Conservation (phyloP, 2,797 vertebrate genomes). For the Rhincodon typus region DNA sequence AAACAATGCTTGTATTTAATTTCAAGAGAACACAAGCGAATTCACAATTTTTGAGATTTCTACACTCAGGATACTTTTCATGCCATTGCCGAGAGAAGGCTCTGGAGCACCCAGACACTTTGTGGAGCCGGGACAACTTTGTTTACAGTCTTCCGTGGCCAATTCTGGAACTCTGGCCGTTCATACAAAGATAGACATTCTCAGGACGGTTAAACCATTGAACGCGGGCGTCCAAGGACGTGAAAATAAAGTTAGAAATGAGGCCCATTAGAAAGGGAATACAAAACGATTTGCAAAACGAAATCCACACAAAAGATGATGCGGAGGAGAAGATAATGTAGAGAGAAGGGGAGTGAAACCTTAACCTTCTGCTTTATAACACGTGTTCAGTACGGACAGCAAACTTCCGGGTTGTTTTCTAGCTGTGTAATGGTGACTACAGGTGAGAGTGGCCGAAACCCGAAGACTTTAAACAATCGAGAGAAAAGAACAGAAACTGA, state of each 20-base stretch:
- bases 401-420: constrained; percentile 67
- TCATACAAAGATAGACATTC: constrained; percentile 20
- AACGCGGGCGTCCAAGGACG: neutral
- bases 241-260: neutral
- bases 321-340: neutral
- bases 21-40: neutral
- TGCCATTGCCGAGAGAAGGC: no score
- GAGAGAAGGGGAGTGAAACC: constrained; percentile 24
- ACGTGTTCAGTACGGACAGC: constrained; percentile 66
- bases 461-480: neutral
- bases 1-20: neutral
- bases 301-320: no score
- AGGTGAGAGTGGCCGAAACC: neutral
- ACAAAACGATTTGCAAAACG: no score
- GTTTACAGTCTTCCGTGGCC: neutral
- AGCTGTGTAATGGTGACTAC: constrained; percentile 51
- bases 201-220: neutral
- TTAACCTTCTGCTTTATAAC: constrained; percentile 57
- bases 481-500: neutral
- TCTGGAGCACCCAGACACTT: neutral
- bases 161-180: constrained; percentile 24
- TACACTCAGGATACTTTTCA: neutral
- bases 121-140: neutral
- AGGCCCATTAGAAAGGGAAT: no score
- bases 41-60: neutral